Evolutionary conservation across 53 echinoderm and acorn worm genomes (phyloP), one percentile per base, ranked within the genome.

Genomic region (Actinopyga echinites): DNA sequence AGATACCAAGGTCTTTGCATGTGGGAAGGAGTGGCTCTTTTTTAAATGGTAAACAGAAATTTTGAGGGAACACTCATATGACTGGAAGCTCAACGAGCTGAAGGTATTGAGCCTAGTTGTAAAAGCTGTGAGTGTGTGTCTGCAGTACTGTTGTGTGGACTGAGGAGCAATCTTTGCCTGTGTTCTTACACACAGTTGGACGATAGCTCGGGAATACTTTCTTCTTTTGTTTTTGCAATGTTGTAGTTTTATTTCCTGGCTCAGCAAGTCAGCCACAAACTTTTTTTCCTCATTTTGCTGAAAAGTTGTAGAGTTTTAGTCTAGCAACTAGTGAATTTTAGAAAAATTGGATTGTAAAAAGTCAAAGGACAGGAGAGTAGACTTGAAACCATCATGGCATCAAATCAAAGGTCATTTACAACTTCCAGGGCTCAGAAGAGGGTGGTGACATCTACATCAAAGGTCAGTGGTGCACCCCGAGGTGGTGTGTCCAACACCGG

Each of bases 1-100:
- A 67, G 67, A 67, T 33, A 13, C 67, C 67, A 67, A 67, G 67
- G 67, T 37, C 67, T 67, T 35, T 67, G n/a, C 67, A 31, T 67
- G 67, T 33, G 35, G 67, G 33, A 67, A 67, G 67, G 67, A 67
- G 67, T 67, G 67, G 67, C 30, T 67, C 67, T 67, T 67, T 44
- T n/a, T 67, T 67, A 67, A 67, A 67, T 67, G 67, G 67, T 67
- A 38, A 67, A 67, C 67, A 67, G 34, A 32, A 67, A 22, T 31
- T 67, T n/a, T 67, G 33, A 67, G n/a, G 33, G 37, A 31, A 33
- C 67, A 67, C 67, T 67, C 67, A 67, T 8, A 67, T 34, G 67
- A 67, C 34, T 67, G 67, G 67, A 67, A 32, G 67, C 67, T 67
- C 67, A 67, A 19, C 37, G 67, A 32, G 67, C 33, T 67, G 62